phyloP scores from a whole-genome alignment of 2,888 invertebrate genomes.

The Caprella mutica region DNA sequence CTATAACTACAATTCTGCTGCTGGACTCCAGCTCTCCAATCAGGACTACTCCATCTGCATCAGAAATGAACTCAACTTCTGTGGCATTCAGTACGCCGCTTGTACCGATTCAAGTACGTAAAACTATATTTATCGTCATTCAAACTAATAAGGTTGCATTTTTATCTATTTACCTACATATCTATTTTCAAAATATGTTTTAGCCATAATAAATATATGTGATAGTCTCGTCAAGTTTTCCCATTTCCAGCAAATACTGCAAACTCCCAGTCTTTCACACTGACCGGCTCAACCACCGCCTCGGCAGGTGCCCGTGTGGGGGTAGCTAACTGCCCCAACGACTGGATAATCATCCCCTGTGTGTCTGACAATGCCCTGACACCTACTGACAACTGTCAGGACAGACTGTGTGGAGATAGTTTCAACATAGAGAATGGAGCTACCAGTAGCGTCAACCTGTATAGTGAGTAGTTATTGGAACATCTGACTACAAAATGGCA shows the following conservation, averaged over 20 bases:
- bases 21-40: slow-evolving; percentile 68
- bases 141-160: neutral
- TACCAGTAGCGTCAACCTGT: slow-evolving; percentile 15
- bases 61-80: slow-evolving; percentile 71
- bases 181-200: neutral
- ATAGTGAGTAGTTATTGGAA: slow-evolving; percentile 15
- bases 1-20: slow-evolving; percentile 67
- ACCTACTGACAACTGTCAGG: slow-evolving; percentile 23
- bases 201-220: neutral
- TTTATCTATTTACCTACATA: neutral
- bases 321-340: slow-evolving; percentile 17
- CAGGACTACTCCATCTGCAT: slow-evolving; percentile 81
- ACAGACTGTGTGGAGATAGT: slow-evolving; percentile 27
- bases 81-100: slow-evolving; percentile 68
- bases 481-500: too few species aligned
- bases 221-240: neutral
- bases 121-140: neutral
- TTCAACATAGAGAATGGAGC: slow-evolving; percentile 16
- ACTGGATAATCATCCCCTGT: slow-evolving; percentile 34
- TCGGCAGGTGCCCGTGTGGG: slow-evolving; percentile 17
- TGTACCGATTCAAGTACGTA: slow-evolving; percentile 57
- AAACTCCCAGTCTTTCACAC: slow-evolving; percentile 25
- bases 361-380: slow-evolving; percentile 12
- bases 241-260: slow-evolving; percentile 6
- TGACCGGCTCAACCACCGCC: slow-evolving; percentile 17